Conservation (phyloP, 2,113 vertebrate genomes). For the Ifrita kowaldi region DNA sequence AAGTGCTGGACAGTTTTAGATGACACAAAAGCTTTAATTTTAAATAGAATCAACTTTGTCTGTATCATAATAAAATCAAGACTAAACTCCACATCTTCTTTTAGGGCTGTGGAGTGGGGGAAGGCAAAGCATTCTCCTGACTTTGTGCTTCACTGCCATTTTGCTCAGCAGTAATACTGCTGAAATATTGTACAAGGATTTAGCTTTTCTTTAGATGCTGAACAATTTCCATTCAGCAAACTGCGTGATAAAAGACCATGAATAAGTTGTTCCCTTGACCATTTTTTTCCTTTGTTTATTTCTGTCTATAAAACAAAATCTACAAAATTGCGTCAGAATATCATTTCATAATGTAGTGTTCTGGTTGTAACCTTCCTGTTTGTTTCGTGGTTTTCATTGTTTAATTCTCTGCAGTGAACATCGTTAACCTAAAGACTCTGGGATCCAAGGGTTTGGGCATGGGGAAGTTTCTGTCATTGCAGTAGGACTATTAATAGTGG, state of each 20-base stretch:
- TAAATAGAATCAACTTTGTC: neutral
- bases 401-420: neutral
- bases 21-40: neutral
- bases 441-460: neutral
- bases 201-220: neutral
- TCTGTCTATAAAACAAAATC: neutral
- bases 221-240: neutral
- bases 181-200: neutral
- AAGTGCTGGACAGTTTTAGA: neutral
- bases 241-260: neutral
- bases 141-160: neutral
- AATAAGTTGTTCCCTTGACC: neutral
- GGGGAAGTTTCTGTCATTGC: neutral
- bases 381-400: neutral
- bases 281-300: neutral
- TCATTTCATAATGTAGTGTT: neutral
- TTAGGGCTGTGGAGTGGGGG: rapidly evolving
- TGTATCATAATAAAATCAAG: neutral
- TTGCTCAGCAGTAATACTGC: neutral
- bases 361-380: neutral
- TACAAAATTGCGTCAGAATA: neutral
- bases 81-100: neutral
- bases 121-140: neutral
- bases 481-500: neutral
- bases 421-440: neutral